Conservation (phyloP, 2,113 vertebrate species). For the Meriones unguiculatus region DNA sequence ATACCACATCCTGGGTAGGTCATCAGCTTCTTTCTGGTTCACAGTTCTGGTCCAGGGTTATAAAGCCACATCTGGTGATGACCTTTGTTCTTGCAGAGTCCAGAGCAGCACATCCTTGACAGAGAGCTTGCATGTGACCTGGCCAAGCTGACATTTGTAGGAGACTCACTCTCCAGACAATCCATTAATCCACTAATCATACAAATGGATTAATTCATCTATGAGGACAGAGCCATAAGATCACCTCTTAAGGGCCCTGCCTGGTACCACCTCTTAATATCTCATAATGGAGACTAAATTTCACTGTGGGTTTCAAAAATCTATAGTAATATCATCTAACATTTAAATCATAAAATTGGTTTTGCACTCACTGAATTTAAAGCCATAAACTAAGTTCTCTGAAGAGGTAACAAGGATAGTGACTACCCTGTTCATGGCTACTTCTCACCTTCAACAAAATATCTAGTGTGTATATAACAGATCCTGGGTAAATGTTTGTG, state of each 20-base stretch:
- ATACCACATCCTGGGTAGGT: background rate
- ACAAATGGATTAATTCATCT: background rate
- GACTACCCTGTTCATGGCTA: background rate
- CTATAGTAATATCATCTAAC: background rate
- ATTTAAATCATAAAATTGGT: background rate
- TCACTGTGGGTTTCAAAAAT: background rate
- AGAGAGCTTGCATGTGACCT: background rate
- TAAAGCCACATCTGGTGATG: background rate
- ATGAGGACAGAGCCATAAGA: background rate
- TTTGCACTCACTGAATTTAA: slow-evolving; percentile 12
- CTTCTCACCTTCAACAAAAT: background rate
- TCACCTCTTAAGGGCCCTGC: background rate
- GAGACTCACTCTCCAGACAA: background rate
- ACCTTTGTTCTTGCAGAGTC: background rate
- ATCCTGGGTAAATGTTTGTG: slow-evolving; percentile 22
- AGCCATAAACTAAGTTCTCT: background rate
- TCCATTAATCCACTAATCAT: background rate
- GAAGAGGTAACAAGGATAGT: background rate
- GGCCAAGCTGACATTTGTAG: background rate
- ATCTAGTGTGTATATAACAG: background rate
- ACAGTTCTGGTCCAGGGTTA: background rate
- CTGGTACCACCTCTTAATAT: background rate
- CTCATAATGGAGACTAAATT: background rate
- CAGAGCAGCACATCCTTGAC: background rate
- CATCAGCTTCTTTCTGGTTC: background rate